Base-by-base conservation (phyloP, 2,113 vertebrate genomes). In the Leucopsar rothschildi region DNA sequence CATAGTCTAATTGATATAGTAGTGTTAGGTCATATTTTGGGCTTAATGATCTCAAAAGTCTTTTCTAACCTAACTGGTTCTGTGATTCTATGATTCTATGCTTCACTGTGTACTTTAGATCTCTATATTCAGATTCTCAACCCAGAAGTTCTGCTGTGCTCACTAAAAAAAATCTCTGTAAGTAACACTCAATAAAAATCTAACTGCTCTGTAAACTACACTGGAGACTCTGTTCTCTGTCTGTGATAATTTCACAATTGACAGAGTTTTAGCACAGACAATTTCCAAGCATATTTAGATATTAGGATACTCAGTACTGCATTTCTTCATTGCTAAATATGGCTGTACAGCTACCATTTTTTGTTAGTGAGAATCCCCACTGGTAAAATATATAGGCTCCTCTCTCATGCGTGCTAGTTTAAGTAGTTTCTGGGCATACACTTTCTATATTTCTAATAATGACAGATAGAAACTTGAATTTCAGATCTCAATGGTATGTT, bases 401-500 rank as follows among this genome's bases (percentile, higher is more conserved):
- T 49, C 52, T 83, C n/a, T 64, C 33, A 39, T 16, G 4, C 11
- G 3, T 45, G 10, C 2, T 37, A 61, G 42, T 88, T 93, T 79
- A 59, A 68, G 23, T n/a, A 68, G 11, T 73, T 89, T 71, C 37
- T 84, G 31, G 24, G 16, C 82, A n/a, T 37, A 44, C 1, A 0
- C 11, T 69, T 86, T 88, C 59, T 61, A 0, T 72, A 53, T 76
- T 92, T 93, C 61, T 72, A 50, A 23, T 56, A 49, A 60, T 45
- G 55, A 21, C 53, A 33, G n/a, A 45, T 23, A 85, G 66, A 77
- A 95, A 35, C 16, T 80, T 86, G 79, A 82, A 57, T 90, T 92
- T 94, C 76, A 88, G 37, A 86, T 92, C 92, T 94, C 92, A 80
- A 8, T 90, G 75, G 93, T 59, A 86, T 69, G 60, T 83, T 93